Base-by-base conservation (phyloP, 2,888 invertebrate species). In the Catocala fraxini region DNA sequence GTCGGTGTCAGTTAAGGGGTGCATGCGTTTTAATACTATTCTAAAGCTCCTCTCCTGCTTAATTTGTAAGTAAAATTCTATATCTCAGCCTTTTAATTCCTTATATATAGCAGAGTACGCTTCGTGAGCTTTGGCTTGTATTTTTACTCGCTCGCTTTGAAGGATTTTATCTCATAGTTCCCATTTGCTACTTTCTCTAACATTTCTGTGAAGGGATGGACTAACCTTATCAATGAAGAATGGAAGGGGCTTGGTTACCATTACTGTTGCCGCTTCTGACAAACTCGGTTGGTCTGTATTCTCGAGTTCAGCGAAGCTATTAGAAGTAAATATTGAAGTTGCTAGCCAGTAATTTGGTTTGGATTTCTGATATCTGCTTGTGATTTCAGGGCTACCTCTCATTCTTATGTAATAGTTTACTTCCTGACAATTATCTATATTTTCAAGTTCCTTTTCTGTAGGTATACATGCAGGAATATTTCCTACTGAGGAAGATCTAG, bases 341-440 rank as follows among this genome's bases (percentile, higher is more conserved):
- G 39, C 41, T 12, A 51, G 41, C 51, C 51, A 51, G 39, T 51
- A 51, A 51, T 51, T 51, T 51, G 12, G 51, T 51, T 51, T 51
- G 6, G 41, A 2, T 11, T 51, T 51, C 41, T 51, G 51, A 51
- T 51, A 39, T 13, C 51, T 51, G 51, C 51, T 41, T 12, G 11
- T 41, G 51, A 13, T 39, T 51, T 51, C 51, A 12, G 51, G 51
- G 41, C 51, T 51, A 51, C 2, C 15, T 15, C 15, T 15, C 15
- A 15, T 15, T 15, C 15, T 15, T 15, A 1, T 15, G 15, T 2
- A 2, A 15, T 15, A 2, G 15, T 15, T 15, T 15, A 15, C 15
- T 15, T 15, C 15, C 15, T 15, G 15, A 0, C 15, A 15, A 0
- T 15, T 15, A 15, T 15, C 15, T 15, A 15, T 15, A 15, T 15